Conservation (phyloP, 1,140 invertebrate species). For the Meloidogyne hapla region DNA sequence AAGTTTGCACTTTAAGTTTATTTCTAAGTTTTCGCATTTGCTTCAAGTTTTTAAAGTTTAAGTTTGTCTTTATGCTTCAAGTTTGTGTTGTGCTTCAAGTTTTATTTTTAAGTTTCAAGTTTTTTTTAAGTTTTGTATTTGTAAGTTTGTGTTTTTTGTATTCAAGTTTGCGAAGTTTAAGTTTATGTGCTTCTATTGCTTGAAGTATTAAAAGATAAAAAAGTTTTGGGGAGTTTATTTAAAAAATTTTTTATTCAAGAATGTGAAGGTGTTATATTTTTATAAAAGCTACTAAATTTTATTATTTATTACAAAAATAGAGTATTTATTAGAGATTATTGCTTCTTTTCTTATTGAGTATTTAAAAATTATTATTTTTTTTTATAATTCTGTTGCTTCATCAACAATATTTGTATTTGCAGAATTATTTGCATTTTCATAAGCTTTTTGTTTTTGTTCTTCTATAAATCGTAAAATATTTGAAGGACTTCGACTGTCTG, state of each 20-base stretch:
- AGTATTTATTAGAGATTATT: neutral
- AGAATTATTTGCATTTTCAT: slow-evolving; percentile 12
- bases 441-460: slow-evolving; percentile 22
- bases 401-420: neutral
- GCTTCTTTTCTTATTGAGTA: neutral
- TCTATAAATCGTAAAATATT: slow-evolving; percentile 26
- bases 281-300: neutral
- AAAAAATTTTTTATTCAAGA: too few species aligned
- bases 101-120: neutral
- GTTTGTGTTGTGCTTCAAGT: neutral
- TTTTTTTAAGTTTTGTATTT: neutral
- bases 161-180: too few species aligned
- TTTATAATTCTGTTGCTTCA: neutral
- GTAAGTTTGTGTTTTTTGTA: too few species aligned
- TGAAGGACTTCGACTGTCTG: slow-evolving; percentile 16
- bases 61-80: neutral
- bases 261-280: too few species aligned
- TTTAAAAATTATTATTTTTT: neutral
- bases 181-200: too few species aligned
- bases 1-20: neutral
- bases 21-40: too few species aligned
- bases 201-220: too few species aligned
- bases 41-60: neutral
- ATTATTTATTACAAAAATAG: neutral
- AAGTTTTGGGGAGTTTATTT: too few species aligned